Evolutionary conservation across 1,140 invertebrate species (phyloP).

Genomic region (Lethocerus indicus): DNA sequence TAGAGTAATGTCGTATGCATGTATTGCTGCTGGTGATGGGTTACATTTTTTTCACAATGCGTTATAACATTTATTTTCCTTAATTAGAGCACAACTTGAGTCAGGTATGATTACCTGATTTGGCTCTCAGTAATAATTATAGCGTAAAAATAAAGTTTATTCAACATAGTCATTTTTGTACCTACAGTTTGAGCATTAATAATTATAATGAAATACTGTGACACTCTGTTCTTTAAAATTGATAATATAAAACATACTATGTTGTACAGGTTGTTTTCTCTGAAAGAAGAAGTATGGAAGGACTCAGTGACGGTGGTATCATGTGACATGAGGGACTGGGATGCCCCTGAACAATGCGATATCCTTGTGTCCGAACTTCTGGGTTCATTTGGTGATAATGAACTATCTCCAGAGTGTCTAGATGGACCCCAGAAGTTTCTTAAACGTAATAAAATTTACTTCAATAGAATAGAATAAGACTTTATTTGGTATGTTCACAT

Average conservation of each 20-base stretch:
- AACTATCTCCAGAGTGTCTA: conserved; percentile 95
- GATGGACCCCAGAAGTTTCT: conserved; percentile 84
- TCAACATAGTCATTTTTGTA: conserved; percentile 5
- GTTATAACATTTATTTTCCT: too few species aligned
- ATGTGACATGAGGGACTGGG: conserved; percentile 82
- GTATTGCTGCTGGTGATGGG: too few species aligned
- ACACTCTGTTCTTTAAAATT: conserved; percentile 1
- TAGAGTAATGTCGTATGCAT: too few species aligned
- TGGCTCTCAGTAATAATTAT: too few species aligned
- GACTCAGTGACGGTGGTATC: conserved; percentile 57
- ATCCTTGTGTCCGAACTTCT: conserved; percentile 93
- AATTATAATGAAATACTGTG: not conserved
- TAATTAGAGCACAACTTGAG: too few species aligned
- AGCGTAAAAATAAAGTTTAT: conserved; percentile 8
- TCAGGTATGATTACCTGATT: too few species aligned
- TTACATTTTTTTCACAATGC: too few species aligned
- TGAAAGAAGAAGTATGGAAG: conserved; percentile 67
- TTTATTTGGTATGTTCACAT: not conserved
- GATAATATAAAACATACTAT: too few species aligned
- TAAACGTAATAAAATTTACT: conserved; percentile 36
- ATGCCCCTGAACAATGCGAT: conserved; percentile 68
- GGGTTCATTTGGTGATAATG: conserved; percentile 97
- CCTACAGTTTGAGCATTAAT: not conserved
- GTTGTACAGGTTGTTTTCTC: conserved; percentile 41
- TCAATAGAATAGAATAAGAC: not conserved